Evolutionary conservation across 2,113 vertebrate genomes (phyloP), one percentile per base, ranked within the genome.

Genomic region (Lophochroa leadbeateri): DNA sequence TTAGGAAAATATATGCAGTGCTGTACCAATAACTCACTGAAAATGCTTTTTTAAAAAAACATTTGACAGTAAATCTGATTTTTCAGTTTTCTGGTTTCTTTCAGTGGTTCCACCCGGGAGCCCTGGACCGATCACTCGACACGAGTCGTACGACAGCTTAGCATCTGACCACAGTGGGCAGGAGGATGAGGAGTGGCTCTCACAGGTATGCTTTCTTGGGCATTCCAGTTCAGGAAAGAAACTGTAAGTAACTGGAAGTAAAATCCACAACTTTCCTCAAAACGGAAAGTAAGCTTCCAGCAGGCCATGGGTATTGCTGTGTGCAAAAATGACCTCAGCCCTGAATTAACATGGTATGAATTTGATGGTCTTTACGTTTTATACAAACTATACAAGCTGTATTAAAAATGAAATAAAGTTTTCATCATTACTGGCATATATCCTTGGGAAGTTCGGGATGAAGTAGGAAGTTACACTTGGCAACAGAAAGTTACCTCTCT

Each of bases 181-280:
- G 69, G 99, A 99, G 86, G 99, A 99, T 37, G 99, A 99, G 93
- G 99, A 99, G 97, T 99, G 99, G 99, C 99, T 99, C 25, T 99
- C 99, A n/a, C 99, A 99, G 99, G 99, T 99, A 96, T 31, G 72
- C 13, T 10, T 3, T 9, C 2, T 5, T 29, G 11, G 35, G 25
- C 0, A 0, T 18, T 21, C 27, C 43, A 29, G 29, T 2, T 24
- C 57, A 20, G 74, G 8, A 35, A 29, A 13, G 27, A 31, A 76
- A 23, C 43, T 19, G 6, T 14, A 16, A 0, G n/a, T 9, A 67
- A 1, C 27, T 53, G 28, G 29, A 17, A 65, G 6, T 1, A 8
- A 49, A 63, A 68, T 21, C 10, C 43, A 28, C 44, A 63, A 1
- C 20, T 83, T 70, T 3, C 17, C 35, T 81, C 43, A 24, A 2